Conservation (phyloP, 2,888 invertebrate species). For the Drosophila conformis region DNA sequence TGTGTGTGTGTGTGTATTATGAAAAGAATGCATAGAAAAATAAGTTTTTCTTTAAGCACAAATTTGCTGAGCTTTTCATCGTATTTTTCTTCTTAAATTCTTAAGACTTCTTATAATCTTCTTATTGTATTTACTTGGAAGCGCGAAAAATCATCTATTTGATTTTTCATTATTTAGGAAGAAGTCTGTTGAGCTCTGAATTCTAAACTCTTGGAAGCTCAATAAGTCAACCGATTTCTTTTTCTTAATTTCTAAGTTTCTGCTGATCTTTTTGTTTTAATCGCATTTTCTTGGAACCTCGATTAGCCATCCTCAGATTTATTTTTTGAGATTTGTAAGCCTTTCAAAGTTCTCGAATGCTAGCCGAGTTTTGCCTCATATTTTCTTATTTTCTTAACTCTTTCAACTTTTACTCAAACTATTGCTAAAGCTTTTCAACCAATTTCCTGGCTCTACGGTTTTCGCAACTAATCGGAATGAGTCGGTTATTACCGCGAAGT, state of each 20-base stretch:
- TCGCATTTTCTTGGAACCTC: background rate
- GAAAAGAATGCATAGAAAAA: background rate
- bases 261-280: background rate
- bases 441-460: no score
- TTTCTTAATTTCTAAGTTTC: background rate
- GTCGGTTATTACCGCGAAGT: background rate
- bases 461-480: background rate
- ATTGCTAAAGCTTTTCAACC: no score
- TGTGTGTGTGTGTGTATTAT: background rate
- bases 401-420: no score
- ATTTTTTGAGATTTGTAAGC: background rate
- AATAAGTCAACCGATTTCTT: background rate
- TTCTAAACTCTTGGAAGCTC: background rate
- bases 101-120: background rate
- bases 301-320: background rate
- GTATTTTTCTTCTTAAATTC: background rate
- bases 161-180: background rate
- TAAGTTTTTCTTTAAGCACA: background rate
- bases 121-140: background rate
- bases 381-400: background rate
- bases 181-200: background rate
- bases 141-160: background rate
- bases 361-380: no score
- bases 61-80: background rate
- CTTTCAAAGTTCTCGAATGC: background rate